These are phyloP conservation scores for Sandelia bainsii DNA, from an alignment of 2,797 vertebrate genomes.

Conservation along the genomic window DNA sequence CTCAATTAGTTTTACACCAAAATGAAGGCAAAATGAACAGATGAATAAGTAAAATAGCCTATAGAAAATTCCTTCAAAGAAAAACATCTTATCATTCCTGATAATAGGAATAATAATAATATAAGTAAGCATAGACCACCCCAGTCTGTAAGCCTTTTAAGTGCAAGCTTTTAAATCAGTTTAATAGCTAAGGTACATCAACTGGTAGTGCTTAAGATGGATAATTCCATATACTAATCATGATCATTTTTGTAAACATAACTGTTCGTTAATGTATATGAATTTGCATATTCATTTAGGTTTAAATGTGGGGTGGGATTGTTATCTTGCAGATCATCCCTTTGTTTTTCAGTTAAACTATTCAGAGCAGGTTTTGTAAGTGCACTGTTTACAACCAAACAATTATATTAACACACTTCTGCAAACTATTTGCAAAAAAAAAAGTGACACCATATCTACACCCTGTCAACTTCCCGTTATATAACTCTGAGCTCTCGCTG, in stretches of 20 bases:
- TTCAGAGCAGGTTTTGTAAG: constrained; percentile 7
- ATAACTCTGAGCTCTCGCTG: constrained; percentile 15
- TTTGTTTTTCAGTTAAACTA: neutral
- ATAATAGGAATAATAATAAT: neutral
- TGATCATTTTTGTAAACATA: too few species aligned
- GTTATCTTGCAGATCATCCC: neutral
- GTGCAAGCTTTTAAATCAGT: too few species aligned
- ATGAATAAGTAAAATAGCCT: too few species aligned
- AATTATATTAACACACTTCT: constrained; percentile 62
- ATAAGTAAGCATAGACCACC: neutral
- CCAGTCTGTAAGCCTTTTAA: neutral
- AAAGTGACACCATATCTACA: constrained; percentile 67
- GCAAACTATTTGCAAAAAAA: constrained; percentile 56
- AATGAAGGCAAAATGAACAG: neutral
- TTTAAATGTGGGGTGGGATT: neutral
- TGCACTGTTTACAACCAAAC: constrained; percentile 41
- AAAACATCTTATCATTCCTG: too few species aligned
- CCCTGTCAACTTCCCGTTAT: constrained; percentile 67
- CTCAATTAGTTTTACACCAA: neutral
- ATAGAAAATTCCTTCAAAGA: too few species aligned
- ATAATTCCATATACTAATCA: too few species aligned
- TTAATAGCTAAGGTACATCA: too few species aligned
- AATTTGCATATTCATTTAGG: neutral
- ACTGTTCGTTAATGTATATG: too few species aligned
- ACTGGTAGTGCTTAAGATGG: too few species aligned